A percentile compares a stretch with the other conserved stretches of the same genome.
phyloP scores from a whole-genome alignment of 2,888 invertebrate genomes.

The Boloria euphrosyne region DNA sequence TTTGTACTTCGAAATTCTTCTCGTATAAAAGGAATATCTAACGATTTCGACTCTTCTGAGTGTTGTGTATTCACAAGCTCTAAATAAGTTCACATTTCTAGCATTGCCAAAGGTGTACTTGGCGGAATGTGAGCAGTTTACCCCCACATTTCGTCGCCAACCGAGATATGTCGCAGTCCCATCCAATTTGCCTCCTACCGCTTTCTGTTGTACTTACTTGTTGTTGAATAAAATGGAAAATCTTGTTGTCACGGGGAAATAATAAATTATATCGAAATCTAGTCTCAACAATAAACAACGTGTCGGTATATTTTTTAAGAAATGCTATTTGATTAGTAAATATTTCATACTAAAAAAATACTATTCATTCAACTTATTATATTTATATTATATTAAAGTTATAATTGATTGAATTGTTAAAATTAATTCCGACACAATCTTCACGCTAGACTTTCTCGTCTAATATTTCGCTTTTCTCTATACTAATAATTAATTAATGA shows the following conservation, averaged over 20 bases:
- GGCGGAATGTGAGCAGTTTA: constrained; percentile 70
- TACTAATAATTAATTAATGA: no score
- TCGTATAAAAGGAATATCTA: no score
- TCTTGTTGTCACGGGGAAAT: constrained; percentile 64
- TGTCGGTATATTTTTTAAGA: no score
- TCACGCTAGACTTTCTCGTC: no score
- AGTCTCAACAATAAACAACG: constrained; percentile 51
- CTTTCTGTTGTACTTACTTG: constrained; percentile 68
- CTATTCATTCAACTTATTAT: no score
- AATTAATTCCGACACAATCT: no score
- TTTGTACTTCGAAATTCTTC: no score
- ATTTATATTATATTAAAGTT: no score
- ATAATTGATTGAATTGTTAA: no score
- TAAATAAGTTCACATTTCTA: constrained; percentile 61
- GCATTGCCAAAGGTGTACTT: constrained; percentile 59
- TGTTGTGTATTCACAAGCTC: constrained; percentile 47
- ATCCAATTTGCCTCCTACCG: constrained; percentile 73
- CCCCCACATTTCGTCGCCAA: constrained; percentile 70
- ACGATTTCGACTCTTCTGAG: constrained; percentile 1
- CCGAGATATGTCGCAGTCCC: constrained; percentile 77
- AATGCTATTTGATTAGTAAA: not conserved
- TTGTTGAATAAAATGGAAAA: constrained; percentile 77
- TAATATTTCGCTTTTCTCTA: no score
- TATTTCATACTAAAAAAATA: no score
- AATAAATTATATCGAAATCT: constrained; percentile 65